Evolutionary conservation across 2,888 invertebrate species (phyloP), one percentile per base, ranked within the genome.

Genomic region (Drosophila koepferae): DNA sequence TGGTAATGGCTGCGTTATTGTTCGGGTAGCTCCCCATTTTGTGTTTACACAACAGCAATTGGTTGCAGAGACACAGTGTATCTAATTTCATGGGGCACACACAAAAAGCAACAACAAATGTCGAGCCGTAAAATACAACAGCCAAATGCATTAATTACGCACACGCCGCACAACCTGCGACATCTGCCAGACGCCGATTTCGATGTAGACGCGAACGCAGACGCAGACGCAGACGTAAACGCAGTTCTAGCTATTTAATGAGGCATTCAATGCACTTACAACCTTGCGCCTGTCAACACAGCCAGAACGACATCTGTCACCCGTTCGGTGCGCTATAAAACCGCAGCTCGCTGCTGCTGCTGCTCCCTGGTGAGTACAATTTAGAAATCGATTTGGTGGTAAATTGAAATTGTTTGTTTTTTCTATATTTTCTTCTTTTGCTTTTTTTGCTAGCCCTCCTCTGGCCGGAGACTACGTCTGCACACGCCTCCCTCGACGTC

Each of bases 111-210:
- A 65, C 66, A 66, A 58, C 78, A 76, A 68, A 77, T 73, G 81
- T 63, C 40, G 53, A 71, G 73, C 82, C 82, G 79, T 82, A 80
- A 78, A 86, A 82, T 82, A 77, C 81, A 81, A 81, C 80, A 82
- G 79, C 77, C 67, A 73, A 80, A 84, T 78, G 84, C 86, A 89
- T 90, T 90, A 89, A 90, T 90, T 89, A 88, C 82, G 81, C 75
- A 63, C 72, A 77, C 79, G 66, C 62, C 48, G 63, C 43, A 43
- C 64, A 74, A 86, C 80, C 74, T 80, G 82, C 81, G 70, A 80
- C 81, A 69, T 72, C 78, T 68, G 78, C 72, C 67, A 60, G 67
- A 31, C 61, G 36, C 56, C 38, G 53, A 38, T 4, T 8, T 3
- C 10, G 51, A 36, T 7, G 51, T 14, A 1, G 51, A 34, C 34